Evolutionary conservation across 2,888 invertebrate genomes (phyloP).

Genomic region (Eupeodes luniger): DNA sequence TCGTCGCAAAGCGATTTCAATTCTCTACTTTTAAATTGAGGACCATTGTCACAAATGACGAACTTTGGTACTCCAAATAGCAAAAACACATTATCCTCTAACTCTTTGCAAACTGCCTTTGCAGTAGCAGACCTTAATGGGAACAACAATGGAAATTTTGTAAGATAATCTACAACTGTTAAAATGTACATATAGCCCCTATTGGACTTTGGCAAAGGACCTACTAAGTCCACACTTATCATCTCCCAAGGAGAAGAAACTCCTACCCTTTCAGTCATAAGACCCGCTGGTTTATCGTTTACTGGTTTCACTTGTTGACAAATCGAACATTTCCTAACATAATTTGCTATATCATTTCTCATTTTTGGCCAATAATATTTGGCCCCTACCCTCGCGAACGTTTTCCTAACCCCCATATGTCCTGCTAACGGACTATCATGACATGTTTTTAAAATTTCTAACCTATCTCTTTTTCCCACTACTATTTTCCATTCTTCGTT

Average conservation of each 20-base stretch:
- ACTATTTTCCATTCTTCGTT: too few relatives aligned
- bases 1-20: too few relatives aligned
- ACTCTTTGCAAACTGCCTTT: too few relatives aligned
- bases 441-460: too few relatives aligned
- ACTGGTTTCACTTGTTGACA: constrained; percentile 1
- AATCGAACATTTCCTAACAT: neutral
- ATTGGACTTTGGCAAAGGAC: neutral
- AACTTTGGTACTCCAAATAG: too few relatives aligned
- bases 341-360: neutral
- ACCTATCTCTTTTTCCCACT: too few relatives aligned
- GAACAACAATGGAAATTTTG: too few relatives aligned
- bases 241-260: neutral
- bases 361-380: neutral
- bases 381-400: neutral
- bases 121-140: too few relatives aligned
- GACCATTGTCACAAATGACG: too few relatives aligned
- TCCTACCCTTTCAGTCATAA: neutral
- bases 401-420: neutral
- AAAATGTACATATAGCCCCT: neutral
- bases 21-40: too few relatives aligned
- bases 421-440: neutral
- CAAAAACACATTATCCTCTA: too few relatives aligned
- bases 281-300: too few relatives aligned
- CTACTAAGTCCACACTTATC: neutral
- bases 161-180: neutral